These are phyloP conservation scores for Coranthus polyacanthus DNA, from an alignment of 2,797 vertebrate species.

Conservation along the genomic window DNA sequence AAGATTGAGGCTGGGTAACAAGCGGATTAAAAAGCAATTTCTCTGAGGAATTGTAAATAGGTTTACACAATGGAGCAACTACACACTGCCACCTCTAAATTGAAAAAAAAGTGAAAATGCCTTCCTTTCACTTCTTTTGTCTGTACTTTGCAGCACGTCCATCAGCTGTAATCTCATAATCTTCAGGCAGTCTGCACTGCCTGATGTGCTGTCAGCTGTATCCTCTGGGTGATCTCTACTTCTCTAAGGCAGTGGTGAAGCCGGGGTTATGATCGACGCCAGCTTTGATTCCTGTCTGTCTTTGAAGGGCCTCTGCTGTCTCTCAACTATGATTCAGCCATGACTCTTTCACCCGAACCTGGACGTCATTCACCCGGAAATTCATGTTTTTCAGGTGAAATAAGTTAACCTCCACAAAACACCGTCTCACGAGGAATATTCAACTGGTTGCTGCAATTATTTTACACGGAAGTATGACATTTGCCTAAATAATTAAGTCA, in stretches of 20 bases:
- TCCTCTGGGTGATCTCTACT: constrained; percentile 52
- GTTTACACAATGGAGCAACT: constrained; percentile 40
- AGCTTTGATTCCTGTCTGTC: constrained; percentile 49
- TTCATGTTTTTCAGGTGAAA: constrained; percentile 27
- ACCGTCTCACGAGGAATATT: neutral
- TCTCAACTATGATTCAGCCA: constrained; percentile 38
- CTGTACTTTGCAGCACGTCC: constrained; percentile 32
- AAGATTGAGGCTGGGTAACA: constrained; percentile 44
- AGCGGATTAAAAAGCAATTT: constrained; percentile 55
- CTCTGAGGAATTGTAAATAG: constrained; percentile 55
- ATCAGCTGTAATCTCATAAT: constrained; percentile 62
- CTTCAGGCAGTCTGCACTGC: constrained; percentile 31
- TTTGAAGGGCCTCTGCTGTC: constrained; percentile 42
- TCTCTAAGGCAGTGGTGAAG: constrained; percentile 35
- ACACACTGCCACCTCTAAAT: constrained; percentile 36
- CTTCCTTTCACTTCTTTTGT: constrained; percentile 33
- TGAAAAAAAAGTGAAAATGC: constrained; percentile 38
- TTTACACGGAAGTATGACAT: constrained; percentile 17
- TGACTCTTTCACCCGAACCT: constrained; percentile 37
- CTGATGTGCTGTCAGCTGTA: constrained; percentile 51
- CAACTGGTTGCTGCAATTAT: constrained; percentile 14
- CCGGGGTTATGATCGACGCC: constrained; percentile 35
- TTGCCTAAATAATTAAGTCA: constrained; percentile 19
- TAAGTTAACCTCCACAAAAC: constrained; percentile 8
- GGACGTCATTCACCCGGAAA: constrained; percentile 12